Evolutionary conservation across 2,797 vertebrate genomes (phyloP).

Genomic region (Melopsittacus undulatus): DNA sequence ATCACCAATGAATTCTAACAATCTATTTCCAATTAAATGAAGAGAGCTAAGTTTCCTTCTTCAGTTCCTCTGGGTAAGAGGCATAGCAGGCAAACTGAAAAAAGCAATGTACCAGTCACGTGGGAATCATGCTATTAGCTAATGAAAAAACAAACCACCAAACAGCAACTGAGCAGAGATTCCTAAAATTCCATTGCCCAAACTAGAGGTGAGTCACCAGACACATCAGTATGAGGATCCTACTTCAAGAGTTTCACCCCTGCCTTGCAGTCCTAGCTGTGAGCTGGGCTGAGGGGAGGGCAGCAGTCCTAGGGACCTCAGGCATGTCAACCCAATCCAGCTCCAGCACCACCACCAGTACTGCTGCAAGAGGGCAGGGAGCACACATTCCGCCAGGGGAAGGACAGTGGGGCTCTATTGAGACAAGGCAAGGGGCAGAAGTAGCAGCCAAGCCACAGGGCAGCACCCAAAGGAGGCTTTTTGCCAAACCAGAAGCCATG

Average conservation of each 20-base stretch:
- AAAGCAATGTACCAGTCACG: not conserved
- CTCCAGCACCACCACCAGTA: not conserved
- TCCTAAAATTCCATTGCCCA: not conserved
- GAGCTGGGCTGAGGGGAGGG: not conserved
- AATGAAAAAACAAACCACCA: not conserved
- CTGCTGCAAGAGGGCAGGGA: not conserved
- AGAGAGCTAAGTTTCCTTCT: slow-evolving; percentile 16
- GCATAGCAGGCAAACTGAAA: slow-evolving; percentile 54
- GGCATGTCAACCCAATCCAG: not conserved
- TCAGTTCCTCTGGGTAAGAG: slow-evolving; percentile 56
- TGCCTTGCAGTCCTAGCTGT: not conserved
- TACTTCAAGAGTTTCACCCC: not conserved
- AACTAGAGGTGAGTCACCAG: not conserved
- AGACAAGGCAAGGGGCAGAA: not conserved
- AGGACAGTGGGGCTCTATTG: not conserved
- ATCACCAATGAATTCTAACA: not conserved
- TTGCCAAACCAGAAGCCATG: not conserved
- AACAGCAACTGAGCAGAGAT: not conserved
- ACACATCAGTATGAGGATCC: not conserved
- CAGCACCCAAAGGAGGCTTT: not conserved
- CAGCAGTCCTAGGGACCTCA: not conserved
- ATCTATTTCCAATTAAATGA: slow-evolving; percentile 26
- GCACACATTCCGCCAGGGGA: not conserved
- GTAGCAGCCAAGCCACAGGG: not conserved
- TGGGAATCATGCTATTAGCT: not conserved